Conservation (phyloP, 2,797 vertebrate species). For the Pseudochirops cupreus region DNA sequence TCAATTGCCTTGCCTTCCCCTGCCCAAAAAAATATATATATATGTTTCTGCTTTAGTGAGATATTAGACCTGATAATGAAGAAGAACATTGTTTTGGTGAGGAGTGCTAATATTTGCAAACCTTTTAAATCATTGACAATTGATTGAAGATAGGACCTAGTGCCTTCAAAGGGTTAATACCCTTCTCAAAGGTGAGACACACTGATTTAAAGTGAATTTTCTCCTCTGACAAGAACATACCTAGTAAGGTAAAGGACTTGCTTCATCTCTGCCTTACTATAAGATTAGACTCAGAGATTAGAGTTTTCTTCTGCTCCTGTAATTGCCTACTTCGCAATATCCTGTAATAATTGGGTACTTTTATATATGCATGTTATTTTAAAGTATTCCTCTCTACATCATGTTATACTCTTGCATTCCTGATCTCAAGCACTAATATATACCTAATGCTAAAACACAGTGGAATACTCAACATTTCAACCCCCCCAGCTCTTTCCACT, state of each 20-base stretch:
- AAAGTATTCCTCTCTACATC: neutral
- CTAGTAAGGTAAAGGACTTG: conserved; percentile 13
- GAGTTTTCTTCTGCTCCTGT: conserved; percentile 29
- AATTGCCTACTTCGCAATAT: conserved; percentile 25
- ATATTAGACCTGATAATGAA: neutral
- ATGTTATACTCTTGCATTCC: conserved; percentile 4
- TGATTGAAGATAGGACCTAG: conserved; percentile 36
- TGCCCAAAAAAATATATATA: too few species aligned
- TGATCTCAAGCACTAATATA: conserved; percentile 41
- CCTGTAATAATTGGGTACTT: conserved; percentile 44
- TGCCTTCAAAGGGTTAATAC: neutral
- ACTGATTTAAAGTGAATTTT: conserved; percentile 5
- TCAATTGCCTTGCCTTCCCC: too few species aligned
- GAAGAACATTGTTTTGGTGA: neutral
- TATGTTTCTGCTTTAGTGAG: neutral
- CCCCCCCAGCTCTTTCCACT: conserved; percentile 53
- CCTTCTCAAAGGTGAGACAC: conserved; percentile 16
- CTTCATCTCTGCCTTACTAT: conserved; percentile 25
- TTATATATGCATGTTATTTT: conserved; percentile 46
- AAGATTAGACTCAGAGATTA: conserved; percentile 5
- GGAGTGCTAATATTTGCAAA: conserved; percentile 21
- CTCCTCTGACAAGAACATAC: conserved; percentile 23
- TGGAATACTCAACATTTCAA: conserved; percentile 52
- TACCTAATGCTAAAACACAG: conserved; percentile 20
- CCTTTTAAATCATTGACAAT: conserved; percentile 18